phyloP scores from a whole-genome alignment of 2,113 vertebrate species.

The Zeus faber region DNA sequence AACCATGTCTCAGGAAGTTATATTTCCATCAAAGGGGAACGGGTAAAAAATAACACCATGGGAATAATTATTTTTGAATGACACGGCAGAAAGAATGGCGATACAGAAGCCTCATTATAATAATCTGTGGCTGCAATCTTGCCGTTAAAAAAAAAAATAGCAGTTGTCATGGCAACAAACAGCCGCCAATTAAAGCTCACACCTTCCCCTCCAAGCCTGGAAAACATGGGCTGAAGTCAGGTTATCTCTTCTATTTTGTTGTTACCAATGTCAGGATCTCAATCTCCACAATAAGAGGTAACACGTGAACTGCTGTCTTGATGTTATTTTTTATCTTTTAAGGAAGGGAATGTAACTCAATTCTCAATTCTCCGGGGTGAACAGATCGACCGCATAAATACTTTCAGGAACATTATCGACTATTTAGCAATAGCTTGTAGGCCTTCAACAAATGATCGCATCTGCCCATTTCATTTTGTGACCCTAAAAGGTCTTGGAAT shows the following conservation, averaged over 20 bases:
- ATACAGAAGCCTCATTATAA: conserved; percentile 6
- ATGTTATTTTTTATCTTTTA: too few relatives aligned
- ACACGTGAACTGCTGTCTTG: too few relatives aligned
- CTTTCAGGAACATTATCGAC: too few relatives aligned
- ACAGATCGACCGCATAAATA: too few relatives aligned
- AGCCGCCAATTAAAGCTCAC: background rate
- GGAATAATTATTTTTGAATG: background rate
- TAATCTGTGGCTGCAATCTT: conserved; percentile 6
- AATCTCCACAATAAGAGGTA: background rate
- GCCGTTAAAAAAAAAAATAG: conserved; percentile 8
- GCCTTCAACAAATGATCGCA: too few relatives aligned
- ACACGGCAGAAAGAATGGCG: background rate
- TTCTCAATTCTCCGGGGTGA: too few relatives aligned
- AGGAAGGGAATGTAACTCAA: too few relatives aligned
- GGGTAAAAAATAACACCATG: background rate
- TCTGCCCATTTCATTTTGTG: background rate
- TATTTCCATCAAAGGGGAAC: too few relatives aligned
- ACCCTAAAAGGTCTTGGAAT: background rate
- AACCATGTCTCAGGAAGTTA: too few relatives aligned
- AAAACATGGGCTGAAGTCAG: conserved; percentile 23
- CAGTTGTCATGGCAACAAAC: conserved; percentile 8
- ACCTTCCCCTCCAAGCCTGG: background rate
- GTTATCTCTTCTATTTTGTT: conserved; percentile 1
- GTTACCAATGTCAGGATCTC: conserved; percentile 1
- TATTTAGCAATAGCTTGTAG: too few relatives aligned